A percentile compares a stretch with the other conserved stretches of the same genome.
phyloP scores from a whole-genome alignment of 2,113 vertebrate species.

The Edolisoma coerulescens region DNA sequence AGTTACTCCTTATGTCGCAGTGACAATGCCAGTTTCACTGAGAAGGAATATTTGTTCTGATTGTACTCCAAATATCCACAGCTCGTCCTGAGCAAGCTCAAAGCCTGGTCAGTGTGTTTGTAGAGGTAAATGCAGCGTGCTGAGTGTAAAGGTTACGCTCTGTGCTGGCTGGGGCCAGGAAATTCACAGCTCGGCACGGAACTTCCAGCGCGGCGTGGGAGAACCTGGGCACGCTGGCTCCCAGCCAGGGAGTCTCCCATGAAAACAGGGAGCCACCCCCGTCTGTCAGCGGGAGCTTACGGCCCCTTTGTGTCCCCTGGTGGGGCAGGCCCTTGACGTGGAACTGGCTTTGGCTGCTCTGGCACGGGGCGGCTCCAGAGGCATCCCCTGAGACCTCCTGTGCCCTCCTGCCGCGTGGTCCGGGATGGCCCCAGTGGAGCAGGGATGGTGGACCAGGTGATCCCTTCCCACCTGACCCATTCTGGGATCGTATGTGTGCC shows the following conservation, averaged over 20 bases:
- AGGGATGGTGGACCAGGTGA: background rate
- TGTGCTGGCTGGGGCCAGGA: accelerated
- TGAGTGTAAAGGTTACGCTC: accelerated
- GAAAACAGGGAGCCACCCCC: background rate
- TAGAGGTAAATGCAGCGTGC: background rate
- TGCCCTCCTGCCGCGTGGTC: accelerated
- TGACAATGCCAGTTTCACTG: background rate
- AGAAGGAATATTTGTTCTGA: background rate
- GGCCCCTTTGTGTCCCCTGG: background rate
- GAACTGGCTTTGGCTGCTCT: background rate
- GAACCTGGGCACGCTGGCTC: background rate
- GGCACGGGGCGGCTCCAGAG: accelerated
- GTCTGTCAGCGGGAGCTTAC: accelerated
- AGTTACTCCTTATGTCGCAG: background rate
- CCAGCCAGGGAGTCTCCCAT: background rate
- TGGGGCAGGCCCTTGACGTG: background rate
- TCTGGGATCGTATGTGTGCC: accelerated
- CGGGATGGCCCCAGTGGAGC: background rate
- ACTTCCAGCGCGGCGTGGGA: accelerated
- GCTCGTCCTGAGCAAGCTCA: accelerated
- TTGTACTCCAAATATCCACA: background rate
- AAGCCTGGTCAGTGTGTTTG: background rate
- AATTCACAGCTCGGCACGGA: background rate
- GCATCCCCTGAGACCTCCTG: background rate
- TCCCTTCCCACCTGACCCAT: background rate